phyloP scores from a whole-genome alignment of 2,113 vertebrate genomes.

The Deroptyus accipitrinus region DNA sequence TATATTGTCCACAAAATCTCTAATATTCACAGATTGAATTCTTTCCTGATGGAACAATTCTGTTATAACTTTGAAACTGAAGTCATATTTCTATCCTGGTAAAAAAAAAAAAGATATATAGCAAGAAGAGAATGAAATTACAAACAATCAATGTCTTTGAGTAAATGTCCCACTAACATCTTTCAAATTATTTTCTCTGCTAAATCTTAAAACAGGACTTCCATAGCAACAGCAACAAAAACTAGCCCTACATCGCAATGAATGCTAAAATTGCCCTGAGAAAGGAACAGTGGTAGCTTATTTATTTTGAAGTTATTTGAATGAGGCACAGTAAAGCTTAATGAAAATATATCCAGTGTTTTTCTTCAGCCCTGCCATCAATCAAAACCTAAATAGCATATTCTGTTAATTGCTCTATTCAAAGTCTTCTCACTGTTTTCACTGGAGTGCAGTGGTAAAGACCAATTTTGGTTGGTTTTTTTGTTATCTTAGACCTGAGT shows the following conservation, averaged over 20 bases:
- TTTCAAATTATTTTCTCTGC: neutral
- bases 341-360: neutral
- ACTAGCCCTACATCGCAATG: neutral
- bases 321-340: neutral
- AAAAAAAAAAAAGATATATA: neutral
- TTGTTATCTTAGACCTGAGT: neutral
- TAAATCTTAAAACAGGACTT: neutral
- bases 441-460: neutral
- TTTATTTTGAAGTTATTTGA: neutral
- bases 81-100: neutral
- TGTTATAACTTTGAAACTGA: neutral
- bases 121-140: neutral
- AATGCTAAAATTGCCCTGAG: neutral
- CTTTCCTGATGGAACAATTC: neutral
- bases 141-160: neutral
- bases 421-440: neutral
- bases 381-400: neutral
- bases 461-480: neutral
- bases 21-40: neutral
- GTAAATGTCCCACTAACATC: neutral
- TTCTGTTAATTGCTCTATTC: neutral
- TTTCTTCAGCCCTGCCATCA: neutral
- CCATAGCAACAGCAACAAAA: constrained; percentile 46
- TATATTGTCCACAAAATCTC: neutral
- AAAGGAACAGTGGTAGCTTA: neutral